A percentile compares a stretch with the other conserved stretches of the same genome.
These are phyloP conservation scores for Schizopygopsis pylzovi DNA, from an alignment of 2,797 vertebrate species.

Conservation along the genomic window DNA sequence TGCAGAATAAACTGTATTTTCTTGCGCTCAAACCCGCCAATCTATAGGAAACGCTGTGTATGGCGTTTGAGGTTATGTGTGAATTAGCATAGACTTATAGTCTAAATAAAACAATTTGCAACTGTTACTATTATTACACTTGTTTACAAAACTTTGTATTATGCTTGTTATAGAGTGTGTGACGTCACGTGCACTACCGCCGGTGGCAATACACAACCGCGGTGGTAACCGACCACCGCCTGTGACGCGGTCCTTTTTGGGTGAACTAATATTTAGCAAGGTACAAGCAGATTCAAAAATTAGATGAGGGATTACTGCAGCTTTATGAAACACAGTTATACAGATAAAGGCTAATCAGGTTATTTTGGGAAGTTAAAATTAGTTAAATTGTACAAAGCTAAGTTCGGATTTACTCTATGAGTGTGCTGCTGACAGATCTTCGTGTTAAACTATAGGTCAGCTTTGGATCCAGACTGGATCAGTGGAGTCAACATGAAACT, in stretches of 20 bases:
- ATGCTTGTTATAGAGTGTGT: no score
- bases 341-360: background rate
- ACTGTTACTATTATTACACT: no score
- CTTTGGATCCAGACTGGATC: background rate
- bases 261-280: background rate
- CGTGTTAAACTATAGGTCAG: background rate
- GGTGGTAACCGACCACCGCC: no score
- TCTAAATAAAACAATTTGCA: no score
- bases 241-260: background rate
- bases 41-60: no score
- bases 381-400: background rate
- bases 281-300: constrained; percentile 7
- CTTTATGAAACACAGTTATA: background rate
- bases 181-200: no score
- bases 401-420: background rate
- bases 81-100: no score
- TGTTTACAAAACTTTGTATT: no score
- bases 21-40: no score
- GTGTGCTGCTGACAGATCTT: background rate
- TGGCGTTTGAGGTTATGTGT: no score
- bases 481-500: background rate
- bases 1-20: no score
- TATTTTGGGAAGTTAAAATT: background rate
- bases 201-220: no score
- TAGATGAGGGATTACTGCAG: background rate